Conservation (phyloP, 2,797 vertebrate genomes). For the Meriones psammophilus region DNA sequence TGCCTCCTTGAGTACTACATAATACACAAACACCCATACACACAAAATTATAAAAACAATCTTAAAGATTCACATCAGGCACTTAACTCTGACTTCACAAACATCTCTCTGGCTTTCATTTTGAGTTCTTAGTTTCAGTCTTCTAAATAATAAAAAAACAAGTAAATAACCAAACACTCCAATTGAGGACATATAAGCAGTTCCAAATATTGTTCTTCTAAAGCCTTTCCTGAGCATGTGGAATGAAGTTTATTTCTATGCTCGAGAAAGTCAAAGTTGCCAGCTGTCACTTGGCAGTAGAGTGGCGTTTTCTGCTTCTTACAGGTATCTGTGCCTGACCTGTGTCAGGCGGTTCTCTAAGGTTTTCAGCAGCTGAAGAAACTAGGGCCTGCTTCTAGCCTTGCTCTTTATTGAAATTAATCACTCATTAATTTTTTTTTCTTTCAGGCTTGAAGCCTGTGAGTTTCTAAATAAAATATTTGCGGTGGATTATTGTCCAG, state of each 20-base stretch:
- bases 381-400: background rate
- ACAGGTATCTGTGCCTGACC: background rate
- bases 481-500: background rate
- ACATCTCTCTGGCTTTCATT: background rate
- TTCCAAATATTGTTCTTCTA: background rate
- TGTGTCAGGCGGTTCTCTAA: background rate
- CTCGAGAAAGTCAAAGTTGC: background rate
- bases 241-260: background rate
- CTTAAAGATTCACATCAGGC: background rate
- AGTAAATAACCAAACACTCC: background rate
- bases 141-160: constrained; percentile 16
- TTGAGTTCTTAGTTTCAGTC: constrained; percentile 44
- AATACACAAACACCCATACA: too few relatives aligned
- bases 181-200: background rate
- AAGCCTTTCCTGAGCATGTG: constrained; percentile 1
- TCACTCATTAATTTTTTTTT: background rate
- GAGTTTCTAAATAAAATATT: constrained; percentile 39
- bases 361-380: constrained; percentile 9
- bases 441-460: background rate
- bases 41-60: background rate
- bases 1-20: background rate
- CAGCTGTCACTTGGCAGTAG: background rate
- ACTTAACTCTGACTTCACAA: constrained; percentile 7
- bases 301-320: background rate
- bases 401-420: background rate